A percentile compares a stretch with the other conserved stretches of the same genome.
Evolutionary conservation across 2,888 invertebrate species (phyloP).

Genomic region (Stomorhina lunata): DNA sequence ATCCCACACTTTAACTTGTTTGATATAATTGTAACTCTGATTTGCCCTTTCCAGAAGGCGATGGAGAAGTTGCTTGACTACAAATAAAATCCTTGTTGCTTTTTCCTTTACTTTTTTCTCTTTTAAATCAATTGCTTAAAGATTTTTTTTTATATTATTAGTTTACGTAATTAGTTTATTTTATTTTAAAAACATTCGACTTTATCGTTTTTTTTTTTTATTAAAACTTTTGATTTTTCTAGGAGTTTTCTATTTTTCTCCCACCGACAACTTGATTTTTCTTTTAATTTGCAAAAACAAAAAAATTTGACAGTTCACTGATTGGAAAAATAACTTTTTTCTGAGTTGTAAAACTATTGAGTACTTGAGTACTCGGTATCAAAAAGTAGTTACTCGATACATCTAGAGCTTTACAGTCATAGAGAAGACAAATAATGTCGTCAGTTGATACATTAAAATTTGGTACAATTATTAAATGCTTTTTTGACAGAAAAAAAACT

Average conservation of each 20-base stretch:
- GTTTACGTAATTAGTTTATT: background rate
- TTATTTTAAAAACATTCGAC: background rate
- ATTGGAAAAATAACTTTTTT: slow-evolving; percentile 17
- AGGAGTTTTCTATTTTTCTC: slow-evolving; percentile 30
- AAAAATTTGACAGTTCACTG: slow-evolving; percentile 55
- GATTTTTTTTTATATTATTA: background rate
- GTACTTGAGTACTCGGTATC: no score
- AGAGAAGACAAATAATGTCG: no score
- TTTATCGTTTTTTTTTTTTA: background rate
- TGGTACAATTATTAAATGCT: no score
- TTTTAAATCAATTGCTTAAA: background rate
- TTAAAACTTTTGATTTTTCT: slow-evolving; percentile 10
- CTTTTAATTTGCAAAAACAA: slow-evolving; percentile 36
- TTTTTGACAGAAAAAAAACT: no score
- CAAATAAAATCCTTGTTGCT: slow-evolving; percentile 2
- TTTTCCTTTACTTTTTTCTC: background rate
- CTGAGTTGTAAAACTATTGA: no score
- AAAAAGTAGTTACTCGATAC: no score
- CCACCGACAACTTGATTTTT: slow-evolving; percentile 45
- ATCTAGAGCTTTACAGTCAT: no score
- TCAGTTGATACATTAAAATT: no score
- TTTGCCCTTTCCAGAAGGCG: no score
- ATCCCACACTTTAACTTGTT: background rate
- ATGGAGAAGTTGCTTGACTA: no score
- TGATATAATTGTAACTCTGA: no score